Evolutionary conservation across 1,140 invertebrate genomes (phyloP), one percentile per base, ranked within the genome.

Genomic region (Papilio aristodemus): DNA sequence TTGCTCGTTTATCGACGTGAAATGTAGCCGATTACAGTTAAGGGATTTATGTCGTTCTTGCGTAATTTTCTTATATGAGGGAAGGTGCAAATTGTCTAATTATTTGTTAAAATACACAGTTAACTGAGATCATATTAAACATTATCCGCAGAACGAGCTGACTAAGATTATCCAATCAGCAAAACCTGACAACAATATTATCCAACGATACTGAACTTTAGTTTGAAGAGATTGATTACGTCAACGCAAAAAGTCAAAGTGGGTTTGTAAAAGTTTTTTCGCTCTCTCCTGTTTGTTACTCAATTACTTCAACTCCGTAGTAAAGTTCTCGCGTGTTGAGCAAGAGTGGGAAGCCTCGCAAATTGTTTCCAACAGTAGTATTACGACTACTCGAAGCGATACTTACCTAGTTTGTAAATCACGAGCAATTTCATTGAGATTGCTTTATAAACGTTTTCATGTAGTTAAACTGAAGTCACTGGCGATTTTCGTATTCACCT

Each of bases 1-100:
- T 64, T 32, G 41, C 41, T 64, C 62, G 58, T 64, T 64, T 64
- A 64, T 46, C 41, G 62, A 64, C 7, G 62, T 64, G n/a, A 60
- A 14, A 60, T 60, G 32, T 60, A 37, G 32, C n/a, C 32, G 10
- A 60, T 60, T 38, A 59, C 32, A 37, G n/a, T 37, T 38, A 19
- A 59, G 32, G 32, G 27, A 36, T 59, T 38, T 37, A 17, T 8
- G 58, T 14, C 32, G 36, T n/a, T 60, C 32, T 38, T 19, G 36
- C 8, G 58, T n/a, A 37, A 38, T 38, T 60, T 60, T 10, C 32
- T 36, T 38, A 22, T 38, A n/a, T n/a, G n/a, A 38, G 37, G 9
- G 4, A 39, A 22, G 19, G 10, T 22, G 46, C 9, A 25, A 54
- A 22, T 54, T 22, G 9, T n/a, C n/a, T n/a, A n/a, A n/a, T n/a